Conservation (phyloP, 2,113 vertebrate genomes). For the Ceyx cyanopectus region DNA sequence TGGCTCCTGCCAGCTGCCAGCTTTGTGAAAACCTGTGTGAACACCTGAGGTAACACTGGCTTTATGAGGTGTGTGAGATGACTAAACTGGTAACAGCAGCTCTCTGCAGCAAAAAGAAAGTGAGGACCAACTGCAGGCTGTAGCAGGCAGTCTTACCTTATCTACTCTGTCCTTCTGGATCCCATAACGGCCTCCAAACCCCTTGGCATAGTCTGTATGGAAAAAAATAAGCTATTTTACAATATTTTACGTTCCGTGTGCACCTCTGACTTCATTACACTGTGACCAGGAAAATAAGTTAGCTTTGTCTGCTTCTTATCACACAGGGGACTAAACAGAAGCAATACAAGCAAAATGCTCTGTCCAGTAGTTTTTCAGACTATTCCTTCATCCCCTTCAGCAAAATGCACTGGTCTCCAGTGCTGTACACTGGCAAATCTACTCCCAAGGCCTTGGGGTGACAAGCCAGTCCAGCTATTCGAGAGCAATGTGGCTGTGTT, state of each 20-base stretch:
- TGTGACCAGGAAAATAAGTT: not conserved
- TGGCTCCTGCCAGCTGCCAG: not conserved
- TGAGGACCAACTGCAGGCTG: not conserved
- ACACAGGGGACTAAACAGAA: not conserved
- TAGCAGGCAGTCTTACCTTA: slow-evolving; percentile 80
- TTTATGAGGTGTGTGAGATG: not conserved
- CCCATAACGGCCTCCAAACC: slow-evolving; percentile 92
- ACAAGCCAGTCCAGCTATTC: not conserved
- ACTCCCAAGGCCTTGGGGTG: not conserved
- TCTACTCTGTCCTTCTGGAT: slow-evolving; percentile 92
- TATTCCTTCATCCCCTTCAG: not conserved
- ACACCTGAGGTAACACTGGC: rapidly evolving
- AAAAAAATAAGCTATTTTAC: not conserved
- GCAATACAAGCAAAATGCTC: not conserved
- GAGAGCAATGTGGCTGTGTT: not conserved
- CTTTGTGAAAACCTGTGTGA: not conserved
- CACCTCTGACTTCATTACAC: not conserved
- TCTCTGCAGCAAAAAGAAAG: not conserved
- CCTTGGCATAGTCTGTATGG: slow-evolving; percentile 88
- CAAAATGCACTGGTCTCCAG: not conserved
- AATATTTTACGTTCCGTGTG: not conserved
- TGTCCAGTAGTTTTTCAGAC: not conserved
- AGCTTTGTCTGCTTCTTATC: not conserved
- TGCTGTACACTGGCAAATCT: not conserved
- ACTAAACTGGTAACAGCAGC: not conserved